These are phyloP conservation scores for Chunga burmeisteri DNA, from an alignment of 2,113 vertebrate species.

Conservation along the genomic window DNA sequence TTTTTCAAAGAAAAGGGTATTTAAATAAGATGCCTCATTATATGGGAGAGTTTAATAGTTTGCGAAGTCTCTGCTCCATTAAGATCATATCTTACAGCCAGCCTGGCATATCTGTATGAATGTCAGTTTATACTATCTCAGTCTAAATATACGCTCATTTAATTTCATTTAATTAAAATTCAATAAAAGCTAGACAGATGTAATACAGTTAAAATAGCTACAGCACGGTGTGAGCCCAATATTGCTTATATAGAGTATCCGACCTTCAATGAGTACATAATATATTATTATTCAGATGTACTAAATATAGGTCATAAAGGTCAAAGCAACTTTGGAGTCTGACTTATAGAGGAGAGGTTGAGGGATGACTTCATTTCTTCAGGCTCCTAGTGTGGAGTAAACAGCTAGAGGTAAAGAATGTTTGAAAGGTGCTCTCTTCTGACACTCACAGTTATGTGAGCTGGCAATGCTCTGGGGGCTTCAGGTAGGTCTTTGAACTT, in stretches of 20 bases:
- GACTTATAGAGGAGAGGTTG: not conserved
- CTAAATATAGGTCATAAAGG: slow-evolving; percentile 13
- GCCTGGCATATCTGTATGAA: slow-evolving; percentile 42
- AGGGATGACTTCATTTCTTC: slow-evolving; percentile 9
- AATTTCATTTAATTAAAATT: slow-evolving; percentile 78
- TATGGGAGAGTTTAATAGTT: slow-evolving; percentile 60
- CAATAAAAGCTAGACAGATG: slow-evolving; percentile 76
- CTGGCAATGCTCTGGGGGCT: slow-evolving; percentile 11
- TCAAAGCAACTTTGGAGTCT: not conserved
- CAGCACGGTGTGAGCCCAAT: not conserved
- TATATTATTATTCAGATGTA: slow-evolving; percentile 10
- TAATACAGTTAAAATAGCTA: slow-evolving; percentile 72
- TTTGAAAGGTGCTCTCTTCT: slow-evolving; percentile 16
- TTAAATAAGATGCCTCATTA: slow-evolving; percentile 61
- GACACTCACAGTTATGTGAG: not conserved
- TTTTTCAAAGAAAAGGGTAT: slow-evolving; percentile 33
- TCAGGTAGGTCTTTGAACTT: slow-evolving; percentile 10
- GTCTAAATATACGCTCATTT: slow-evolving; percentile 58
- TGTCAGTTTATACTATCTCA: slow-evolving; percentile 62
- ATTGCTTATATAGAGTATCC: not conserved
- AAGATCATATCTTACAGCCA: slow-evolving; percentile 49
- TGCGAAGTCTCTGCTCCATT: slow-evolving; percentile 56
- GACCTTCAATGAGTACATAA: slow-evolving; percentile 1
- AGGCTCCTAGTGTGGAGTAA: not conserved
- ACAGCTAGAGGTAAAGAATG: not conserved